phyloP scores from a whole-genome alignment of 2,888 invertebrate genomes.

The Apodemia duryi region DNA sequence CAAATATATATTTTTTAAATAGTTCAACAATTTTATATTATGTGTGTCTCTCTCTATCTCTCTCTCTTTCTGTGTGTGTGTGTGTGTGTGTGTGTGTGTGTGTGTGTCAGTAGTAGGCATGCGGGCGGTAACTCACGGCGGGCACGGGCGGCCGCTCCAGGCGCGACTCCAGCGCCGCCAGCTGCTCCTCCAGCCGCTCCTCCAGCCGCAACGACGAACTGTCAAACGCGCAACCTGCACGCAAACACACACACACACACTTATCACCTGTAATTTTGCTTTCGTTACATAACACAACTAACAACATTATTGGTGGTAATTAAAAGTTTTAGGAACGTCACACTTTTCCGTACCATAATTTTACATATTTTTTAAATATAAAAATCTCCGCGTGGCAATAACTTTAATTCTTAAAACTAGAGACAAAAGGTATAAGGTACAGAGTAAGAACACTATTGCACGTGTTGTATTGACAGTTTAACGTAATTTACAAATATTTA shows the following conservation, averaged over 20 bases:
- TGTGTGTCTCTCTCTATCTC: constrained; percentile 15
- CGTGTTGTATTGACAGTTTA: neutral
- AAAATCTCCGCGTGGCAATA: constrained; percentile 9
- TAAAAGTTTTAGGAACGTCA: no score
- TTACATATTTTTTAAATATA: neutral
- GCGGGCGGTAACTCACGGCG: constrained; percentile 67
- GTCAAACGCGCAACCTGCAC: constrained; percentile 80
- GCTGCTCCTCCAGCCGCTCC: constrained; percentile 88
- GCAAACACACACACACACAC: constrained; percentile 9
- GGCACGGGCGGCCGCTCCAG: constrained; percentile 85
- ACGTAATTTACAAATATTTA: constrained; percentile 6
- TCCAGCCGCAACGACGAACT: constrained; percentile 87
- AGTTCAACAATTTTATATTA: no score
- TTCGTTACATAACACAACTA: no score
- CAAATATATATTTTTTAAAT: no score
- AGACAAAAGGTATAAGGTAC: constrained; percentile 2
- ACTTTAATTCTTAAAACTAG: neutral
- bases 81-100: constrained; percentile 1
- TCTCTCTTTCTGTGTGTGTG: constrained; percentile 21
- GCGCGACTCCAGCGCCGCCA: constrained; percentile 90
- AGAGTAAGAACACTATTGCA: constrained; percentile 13
- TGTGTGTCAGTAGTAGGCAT: constrained; percentile 51
- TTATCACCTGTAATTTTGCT: no score
- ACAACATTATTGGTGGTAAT: no score
- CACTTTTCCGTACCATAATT: no score